A percentile compares a stretch with the other conserved stretches of the same genome.
These are phyloP conservation scores for Picathartes gymnocephalus DNA, from an alignment of 2,113 vertebrate species.

Conservation along the genomic window DNA sequence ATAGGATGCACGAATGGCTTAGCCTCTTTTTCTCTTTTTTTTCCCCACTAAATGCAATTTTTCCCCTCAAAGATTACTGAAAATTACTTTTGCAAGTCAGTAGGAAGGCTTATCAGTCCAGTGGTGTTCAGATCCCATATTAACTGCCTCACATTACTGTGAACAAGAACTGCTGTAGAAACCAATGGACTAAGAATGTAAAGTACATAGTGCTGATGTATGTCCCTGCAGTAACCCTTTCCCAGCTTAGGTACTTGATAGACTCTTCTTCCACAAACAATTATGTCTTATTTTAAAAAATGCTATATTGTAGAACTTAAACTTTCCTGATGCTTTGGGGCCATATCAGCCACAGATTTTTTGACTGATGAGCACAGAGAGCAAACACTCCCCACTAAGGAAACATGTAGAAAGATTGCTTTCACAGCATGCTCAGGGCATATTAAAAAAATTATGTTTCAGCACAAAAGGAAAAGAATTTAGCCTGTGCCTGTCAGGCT, in stretches of 20 bases:
- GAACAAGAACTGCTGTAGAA: constrained; percentile 31
- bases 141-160: constrained; percentile 26
- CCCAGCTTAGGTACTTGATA: background rate
- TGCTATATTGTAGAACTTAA: background rate
- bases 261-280: background rate
- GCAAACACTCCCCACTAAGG: background rate
- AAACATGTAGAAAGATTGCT: constrained; percentile 32
- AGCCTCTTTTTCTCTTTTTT: background rate
- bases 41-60: constrained; percentile 62
- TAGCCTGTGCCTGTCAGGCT: constrained; percentile 24
- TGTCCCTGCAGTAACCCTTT: constrained; percentile 5
- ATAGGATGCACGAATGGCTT: constrained; percentile 28
- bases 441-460: constrained; percentile 58
- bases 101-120: constrained; percentile 60
- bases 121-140: constrained; percentile 58
- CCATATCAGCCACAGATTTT: background rate
- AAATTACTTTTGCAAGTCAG: constrained; percentile 67
- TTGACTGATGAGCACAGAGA: background rate
- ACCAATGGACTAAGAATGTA: constrained; percentile 11
- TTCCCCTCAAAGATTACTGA: constrained; percentile 64
- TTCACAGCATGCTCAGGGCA: constrained; percentile 47
- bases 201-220: background rate
- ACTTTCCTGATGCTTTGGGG: background rate
- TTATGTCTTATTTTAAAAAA: background rate
- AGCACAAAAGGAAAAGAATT: constrained; percentile 61